Conservation (phyloP, 2,888 invertebrate genomes). For the Stenoptilia bipunctidactyla region DNA sequence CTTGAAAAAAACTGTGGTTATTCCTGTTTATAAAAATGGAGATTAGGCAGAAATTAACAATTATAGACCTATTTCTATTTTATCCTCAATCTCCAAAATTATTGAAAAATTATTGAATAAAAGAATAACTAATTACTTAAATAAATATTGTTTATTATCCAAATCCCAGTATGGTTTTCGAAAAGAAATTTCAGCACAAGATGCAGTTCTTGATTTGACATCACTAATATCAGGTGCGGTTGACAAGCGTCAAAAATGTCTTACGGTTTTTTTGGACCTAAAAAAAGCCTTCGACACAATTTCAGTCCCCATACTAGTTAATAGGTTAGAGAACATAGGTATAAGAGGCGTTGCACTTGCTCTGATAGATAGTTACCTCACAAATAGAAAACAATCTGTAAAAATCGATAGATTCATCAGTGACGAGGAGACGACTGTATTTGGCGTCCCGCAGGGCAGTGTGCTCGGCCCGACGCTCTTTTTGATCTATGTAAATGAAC, state of each 20-base stretch:
- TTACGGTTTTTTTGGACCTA: constrained; percentile 5
- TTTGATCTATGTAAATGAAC: constrained; percentile 10
- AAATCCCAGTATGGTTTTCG: constrained; percentile 5
- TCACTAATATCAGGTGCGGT: constrained; percentile 2
- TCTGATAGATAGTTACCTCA: constrained; percentile 6
- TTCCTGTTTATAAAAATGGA: constrained; percentile 9
- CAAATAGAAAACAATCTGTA: constrained; percentile 5
- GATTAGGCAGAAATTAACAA: constrained; percentile 7
- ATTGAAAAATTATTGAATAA: constrained; percentile 12
- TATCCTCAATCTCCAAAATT: constrained; percentile 10
- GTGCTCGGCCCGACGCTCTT: constrained; percentile 11
- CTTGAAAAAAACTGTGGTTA: constrained; percentile 7
- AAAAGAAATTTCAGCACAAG: constrained; percentile 3
- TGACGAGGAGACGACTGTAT: constrained; percentile 1
- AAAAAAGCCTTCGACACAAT: constrained; percentile 7
- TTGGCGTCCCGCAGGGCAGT: constrained; percentile 12
- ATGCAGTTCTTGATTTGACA: constrained; percentile 3
- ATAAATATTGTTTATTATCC: constrained; percentile 2
- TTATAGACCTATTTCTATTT: constrained; percentile 10
- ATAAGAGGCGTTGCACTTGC: constrained; percentile 6
- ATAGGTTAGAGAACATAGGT: constrained; percentile 8
- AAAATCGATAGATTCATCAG: constrained; percentile 4
- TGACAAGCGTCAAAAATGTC: constrained; percentile 6
- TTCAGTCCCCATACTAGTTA: constrained; percentile 7
- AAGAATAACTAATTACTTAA: constrained; percentile 4